Evolutionary conservation across 2,797 vertebrate species (phyloP).

Genomic region (Takifugu ocellatus): DNA sequence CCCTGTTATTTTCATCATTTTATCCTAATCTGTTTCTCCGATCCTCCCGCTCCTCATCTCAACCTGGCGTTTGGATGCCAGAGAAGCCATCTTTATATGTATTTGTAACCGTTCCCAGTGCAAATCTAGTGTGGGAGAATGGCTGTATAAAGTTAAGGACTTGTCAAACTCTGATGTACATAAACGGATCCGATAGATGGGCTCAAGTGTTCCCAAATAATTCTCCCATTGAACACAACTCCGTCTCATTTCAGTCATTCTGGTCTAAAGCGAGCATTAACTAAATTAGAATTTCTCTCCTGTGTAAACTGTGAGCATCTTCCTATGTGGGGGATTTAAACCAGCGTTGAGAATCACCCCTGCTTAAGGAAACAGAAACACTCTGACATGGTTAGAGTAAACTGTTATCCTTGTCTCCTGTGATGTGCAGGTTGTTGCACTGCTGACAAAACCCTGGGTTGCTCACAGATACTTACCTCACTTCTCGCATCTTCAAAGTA

Average conservation of each 20-base stretch:
- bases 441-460: conserved; percentile 40
- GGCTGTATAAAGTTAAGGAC: neutral
- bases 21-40: conserved; percentile 18
- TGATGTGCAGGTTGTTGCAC: conserved; percentile 15
- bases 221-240: conserved; percentile 3
- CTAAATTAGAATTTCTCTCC: neutral
- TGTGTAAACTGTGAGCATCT: conserved; percentile 4
- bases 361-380: neutral
- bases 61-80: conserved; percentile 28
- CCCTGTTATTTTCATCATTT: conserved; percentile 12
- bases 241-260: conserved; percentile 1
- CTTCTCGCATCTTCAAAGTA: conserved; percentile 65
- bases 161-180: neutral
- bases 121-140: conserved; percentile 18
- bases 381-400: conserved; percentile 8
- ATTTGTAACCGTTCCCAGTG: conserved; percentile 41
- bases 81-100: conserved; percentile 32
- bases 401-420: conserved; percentile 13
- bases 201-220: neutral
- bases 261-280: neutral
- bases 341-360: conserved; percentile 20
- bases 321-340: conserved; percentile 15
- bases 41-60: conserved; percentile 27
- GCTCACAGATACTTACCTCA: conserved; percentile 68
- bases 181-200: neutral